Base-by-base conservation (phyloP, 1,140 invertebrate genomes). In the Acromyrmex charruanus region DNA sequence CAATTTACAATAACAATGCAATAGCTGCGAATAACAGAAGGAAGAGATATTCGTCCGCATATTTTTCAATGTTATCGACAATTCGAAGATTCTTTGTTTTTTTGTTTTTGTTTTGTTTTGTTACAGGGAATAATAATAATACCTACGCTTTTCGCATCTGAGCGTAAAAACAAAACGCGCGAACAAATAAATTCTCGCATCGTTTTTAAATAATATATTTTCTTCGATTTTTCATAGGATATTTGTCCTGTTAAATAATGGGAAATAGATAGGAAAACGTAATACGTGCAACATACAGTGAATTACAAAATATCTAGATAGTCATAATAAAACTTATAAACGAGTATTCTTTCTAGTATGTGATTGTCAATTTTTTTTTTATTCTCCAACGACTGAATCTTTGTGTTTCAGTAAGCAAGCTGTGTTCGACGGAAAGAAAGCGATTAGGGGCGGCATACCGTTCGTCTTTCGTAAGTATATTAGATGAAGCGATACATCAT, bases 391-490 rank as follows among this genome's bases (percentile, higher is more conserved):
- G 9, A 2, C 2, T 31, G 49, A 9, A 49, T 39, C 44, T 61
- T 35, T 61, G 3, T 55, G 16, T 97, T 97, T 90, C 96, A 98
- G 98, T 95, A 98, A 99, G 96, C 97, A 99, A 95, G 98, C 98
- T 53, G 97, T 99, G 49, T 99, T 99, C 95, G 98, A 99, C 96
- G 98, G 98, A 77, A 99, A 99, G 94, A 98, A 99, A 95, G 97
- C 98, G 51, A 99, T 99, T 94, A 96, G 98, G 94, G 98, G 98
- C 93, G 98, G 98, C 93, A 98, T 99, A 95, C 98, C 98, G 85
- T 98, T 99, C 95, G 98, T 99, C 89, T 99, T 99, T 96, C 98
- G 98, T 99, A 97, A 99, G 98, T 98, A 95, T 28, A 55, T 53
- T 16, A 39, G 0, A 18, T 10, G 39, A 51, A 28, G 14, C 21